Evolutionary conservation across 2,888 invertebrate species (phyloP), one percentile per base, ranked within the genome.

Genomic region (Lycia hirtaria): DNA sequence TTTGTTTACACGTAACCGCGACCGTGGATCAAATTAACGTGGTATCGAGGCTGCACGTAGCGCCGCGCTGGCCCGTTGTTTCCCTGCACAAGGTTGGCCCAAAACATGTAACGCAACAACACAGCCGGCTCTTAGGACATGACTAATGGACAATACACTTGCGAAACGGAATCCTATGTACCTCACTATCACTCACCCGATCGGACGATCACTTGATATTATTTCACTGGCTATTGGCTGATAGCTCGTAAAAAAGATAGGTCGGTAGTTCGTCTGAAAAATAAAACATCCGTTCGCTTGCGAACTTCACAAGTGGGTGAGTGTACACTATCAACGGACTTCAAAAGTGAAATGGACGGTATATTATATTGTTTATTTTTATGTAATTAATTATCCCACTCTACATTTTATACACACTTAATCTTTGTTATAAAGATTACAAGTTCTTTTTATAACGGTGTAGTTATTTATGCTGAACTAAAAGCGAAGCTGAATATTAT

Each of bases 1-100:
- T 63, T 61, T 81, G 79, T 82, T 81, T 81, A 81, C 81, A 76
- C 69, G 68, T 72, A 64, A 68, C 69, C 59, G 62, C 78, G 88
- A 73, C 88, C 87, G 78, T 87, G 88, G 83, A 76, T 75, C 72
- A 71, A 79, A 83, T 85, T 85, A 83, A 79, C 86, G 82, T 73
- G 71, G 68, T 71, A 65, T 71, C 87, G 87, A 87, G 87, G 88
- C 80, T 87, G 80, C 88, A 87, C 88, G 89, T 88, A 85, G 76
- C 69, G 61, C 73, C 77, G 74, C 75, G 80, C 76, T 68, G 61
- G 74, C 77, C 75, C 75, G 80, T 76, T 75, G 77, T 76, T 74
- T 75, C 72, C 73, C 70, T 69, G 68, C 66, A 69, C 82, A 84
- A 83, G 84, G 84, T 75, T 80, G 80, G 76, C 75, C 80, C 78